These are phyloP conservation scores for Cyclargus thomasi DNA, from an alignment of 1,140 invertebrate genomes.

Conservation along the genomic window DNA sequence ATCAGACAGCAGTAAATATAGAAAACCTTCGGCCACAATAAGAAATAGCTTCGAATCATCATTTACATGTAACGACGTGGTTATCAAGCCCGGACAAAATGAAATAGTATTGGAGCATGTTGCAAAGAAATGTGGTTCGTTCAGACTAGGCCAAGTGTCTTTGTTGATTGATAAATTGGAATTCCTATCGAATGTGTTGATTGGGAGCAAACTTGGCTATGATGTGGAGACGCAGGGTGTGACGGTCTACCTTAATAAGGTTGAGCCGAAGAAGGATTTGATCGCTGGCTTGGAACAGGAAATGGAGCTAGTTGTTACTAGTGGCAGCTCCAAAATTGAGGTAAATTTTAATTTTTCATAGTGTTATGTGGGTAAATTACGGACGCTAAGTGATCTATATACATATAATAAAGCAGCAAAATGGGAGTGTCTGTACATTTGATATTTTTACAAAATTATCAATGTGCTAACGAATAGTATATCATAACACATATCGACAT, in stretches of 20 bases:
- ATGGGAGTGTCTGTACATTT: no score
- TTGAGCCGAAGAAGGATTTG: conserved; percentile 78
- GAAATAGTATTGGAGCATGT: conserved; percentile 78
- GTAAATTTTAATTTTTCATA: not conserved
- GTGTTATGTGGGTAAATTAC: no score
- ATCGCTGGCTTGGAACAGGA: conserved; percentile 82
- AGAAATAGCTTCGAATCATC: conserved; percentile 79
- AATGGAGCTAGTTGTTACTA: conserved; percentile 80
- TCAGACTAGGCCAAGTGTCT: conserved; percentile 78
- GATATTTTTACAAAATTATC: no score
- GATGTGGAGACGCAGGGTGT: conserved; percentile 67
- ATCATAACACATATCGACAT: no score
- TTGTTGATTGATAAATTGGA: conserved; percentile 79
- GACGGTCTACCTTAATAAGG: conserved; percentile 68
- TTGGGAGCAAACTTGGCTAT: conserved; percentile 56
- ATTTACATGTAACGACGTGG: conserved; percentile 74
- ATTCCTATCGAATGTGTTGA: conserved; percentile 76
- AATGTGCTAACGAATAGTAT: no score
- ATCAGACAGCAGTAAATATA: conserved; percentile 77
- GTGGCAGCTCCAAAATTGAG: conserved; percentile 77
- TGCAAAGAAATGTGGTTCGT: conserved; percentile 77
- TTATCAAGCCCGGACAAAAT: conserved; percentile 83
- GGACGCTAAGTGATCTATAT: no score
- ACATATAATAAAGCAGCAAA: no score
- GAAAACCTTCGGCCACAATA: conserved; percentile 72